Base-by-base conservation (phyloP, 2,888 invertebrate genomes). In the Drosophila aldrichi region DNA sequence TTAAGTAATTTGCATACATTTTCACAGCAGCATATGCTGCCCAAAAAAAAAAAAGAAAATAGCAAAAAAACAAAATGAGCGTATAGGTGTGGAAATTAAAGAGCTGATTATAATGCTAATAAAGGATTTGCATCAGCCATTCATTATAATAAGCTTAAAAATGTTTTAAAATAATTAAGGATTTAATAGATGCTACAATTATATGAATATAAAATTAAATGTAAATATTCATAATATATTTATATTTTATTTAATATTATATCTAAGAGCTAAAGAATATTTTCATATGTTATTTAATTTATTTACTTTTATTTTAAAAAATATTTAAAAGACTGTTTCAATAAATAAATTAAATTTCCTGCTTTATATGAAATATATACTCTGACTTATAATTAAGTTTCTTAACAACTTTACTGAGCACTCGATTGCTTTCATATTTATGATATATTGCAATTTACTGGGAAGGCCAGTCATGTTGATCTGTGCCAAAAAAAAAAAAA, bases 1-100 rank as follows among this genome's bases (percentile, higher is more conserved):
- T 87, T 82, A 81, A 84, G 88, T 77, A 88, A 89, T 87, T 87
- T 87, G 77, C 87, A 89, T 89, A 87, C 76, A 79, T 84, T 89
- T 69, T 9, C 38, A 29, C 59, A 71, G 29, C 51, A 70, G 70
- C 77, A 78, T 77, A 77, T 78, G 76, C 62, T 59, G 16, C 2
- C 5, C 22, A n/a, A 22, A 65, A 44, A 38, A n/a, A 48, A 2
- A 32, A 32, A 29, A 29, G 5, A 3, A 2, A 43, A 25, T 22
- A 10, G 12, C 1, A 3, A 14, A 36, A 44, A 22, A 44, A 6
- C 8, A 46, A 25, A 46, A 46, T 16, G 58, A 63, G 58, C 44
- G 48, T 22, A 16, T 20, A 56, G 69, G 77, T 66, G 77, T 70
- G 51, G 46, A 63, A 67, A 76, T 75, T 76, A 67, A 56, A 77